Conservation (phyloP, 2,113 vertebrate species). For the Panthera tigris region DNA sequence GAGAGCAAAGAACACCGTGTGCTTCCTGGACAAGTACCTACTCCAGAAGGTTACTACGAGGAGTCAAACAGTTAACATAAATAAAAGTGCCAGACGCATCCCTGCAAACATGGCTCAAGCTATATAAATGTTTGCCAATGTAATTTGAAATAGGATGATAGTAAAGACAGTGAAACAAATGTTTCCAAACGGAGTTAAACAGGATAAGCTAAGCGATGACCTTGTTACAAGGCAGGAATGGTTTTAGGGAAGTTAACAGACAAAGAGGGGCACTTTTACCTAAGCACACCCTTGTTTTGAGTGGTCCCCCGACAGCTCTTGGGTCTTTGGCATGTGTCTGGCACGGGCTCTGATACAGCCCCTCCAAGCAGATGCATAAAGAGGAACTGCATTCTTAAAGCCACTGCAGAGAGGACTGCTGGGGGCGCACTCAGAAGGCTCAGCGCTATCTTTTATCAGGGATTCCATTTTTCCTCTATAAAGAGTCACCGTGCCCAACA, state of each 20-base stretch:
- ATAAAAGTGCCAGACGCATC: background rate
- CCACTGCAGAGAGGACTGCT: background rate
- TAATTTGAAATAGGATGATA: background rate
- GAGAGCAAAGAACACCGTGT: background rate
- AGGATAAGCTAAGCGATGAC: background rate
- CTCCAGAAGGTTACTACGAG: background rate
- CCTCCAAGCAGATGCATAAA: background rate
- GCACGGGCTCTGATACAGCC: background rate
- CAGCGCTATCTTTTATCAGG: background rate
- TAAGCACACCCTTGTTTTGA: background rate
- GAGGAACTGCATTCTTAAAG: background rate
- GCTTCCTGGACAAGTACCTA: background rate
- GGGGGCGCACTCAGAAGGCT: background rate
- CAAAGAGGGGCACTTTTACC: background rate
- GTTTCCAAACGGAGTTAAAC: constrained; percentile 13
- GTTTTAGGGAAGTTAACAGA: background rate
- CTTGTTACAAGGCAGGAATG: background rate
- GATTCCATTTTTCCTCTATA: background rate
- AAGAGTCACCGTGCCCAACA: background rate
- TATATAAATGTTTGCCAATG: background rate
- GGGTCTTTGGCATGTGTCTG: background rate
- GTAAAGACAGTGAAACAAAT: background rate
- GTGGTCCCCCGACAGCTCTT: background rate
- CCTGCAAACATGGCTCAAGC: background rate
- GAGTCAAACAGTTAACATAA: background rate